A percentile compares a stretch with the other conserved stretches of the same genome.
phyloP scores from a whole-genome alignment of 2,888 invertebrate species.

The Tiliacea citrago region DNA sequence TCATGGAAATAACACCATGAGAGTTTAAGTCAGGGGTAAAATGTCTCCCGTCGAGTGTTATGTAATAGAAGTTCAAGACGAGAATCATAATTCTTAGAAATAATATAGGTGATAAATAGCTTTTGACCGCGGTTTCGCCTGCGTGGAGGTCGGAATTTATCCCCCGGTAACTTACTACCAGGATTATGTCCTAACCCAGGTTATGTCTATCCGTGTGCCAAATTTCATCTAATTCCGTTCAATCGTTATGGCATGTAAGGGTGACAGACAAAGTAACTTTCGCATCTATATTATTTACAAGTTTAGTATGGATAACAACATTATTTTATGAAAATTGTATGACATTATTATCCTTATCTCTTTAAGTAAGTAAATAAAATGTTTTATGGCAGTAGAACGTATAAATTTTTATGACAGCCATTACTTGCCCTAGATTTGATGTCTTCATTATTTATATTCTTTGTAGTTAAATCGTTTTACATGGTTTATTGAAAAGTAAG shows the following conservation, averaged over 20 bases:
- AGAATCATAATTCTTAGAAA: background rate
- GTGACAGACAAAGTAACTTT: background rate
- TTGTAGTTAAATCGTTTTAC: background rate
- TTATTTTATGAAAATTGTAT: constrained; percentile 10
- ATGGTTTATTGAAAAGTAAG: background rate
- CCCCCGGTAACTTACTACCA: too few species aligned
- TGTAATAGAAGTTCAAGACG: background rate
- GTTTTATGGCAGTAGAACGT: constrained; percentile 2
- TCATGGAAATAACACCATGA: background rate
- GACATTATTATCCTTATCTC: constrained; percentile 26
- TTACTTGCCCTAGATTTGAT: constrained; percentile 21
- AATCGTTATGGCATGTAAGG: too few species aligned
- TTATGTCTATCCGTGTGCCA: too few species aligned
- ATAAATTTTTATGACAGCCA: constrained; percentile 20
- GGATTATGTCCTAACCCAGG: too few species aligned
- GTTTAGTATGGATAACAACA: background rate
- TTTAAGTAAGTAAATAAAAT: background rate
- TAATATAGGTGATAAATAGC: too few species aligned
- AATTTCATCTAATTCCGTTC: too few species aligned
- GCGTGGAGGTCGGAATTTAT: too few species aligned
- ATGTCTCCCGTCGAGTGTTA: background rate
- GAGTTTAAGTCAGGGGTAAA: too few species aligned
- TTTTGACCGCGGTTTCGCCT: background rate
- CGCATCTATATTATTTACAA: background rate
- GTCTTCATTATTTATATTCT: constrained; percentile 17